A percentile compares a stretch with the other conserved stretches of the same genome.
These are phyloP conservation scores for Eupsittula cactorum DNA, from an alignment of 2,113 vertebrate species.

Conservation along the genomic window DNA sequence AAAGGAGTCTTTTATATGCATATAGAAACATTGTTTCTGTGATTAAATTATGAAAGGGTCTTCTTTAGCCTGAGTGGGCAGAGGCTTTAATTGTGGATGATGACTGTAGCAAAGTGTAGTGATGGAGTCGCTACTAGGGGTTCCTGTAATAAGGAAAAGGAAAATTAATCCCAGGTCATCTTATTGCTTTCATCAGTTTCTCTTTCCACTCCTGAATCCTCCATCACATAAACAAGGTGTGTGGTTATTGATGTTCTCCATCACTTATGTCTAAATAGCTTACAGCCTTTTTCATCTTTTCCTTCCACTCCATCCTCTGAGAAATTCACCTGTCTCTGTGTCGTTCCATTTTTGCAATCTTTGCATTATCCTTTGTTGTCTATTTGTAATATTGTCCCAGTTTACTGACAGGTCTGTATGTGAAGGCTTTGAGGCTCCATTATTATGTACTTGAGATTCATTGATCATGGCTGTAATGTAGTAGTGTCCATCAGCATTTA, in stretches of 20 bases:
- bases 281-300: slow-evolving; percentile 20
- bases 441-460: slow-evolving; percentile 15
- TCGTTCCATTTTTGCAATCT: slow-evolving; percentile 1
- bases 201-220: not conserved
- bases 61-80: not conserved
- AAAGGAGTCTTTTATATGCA: not conserved
- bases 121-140: not conserved
- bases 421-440: not conserved
- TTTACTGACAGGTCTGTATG: slow-evolving; percentile 18
- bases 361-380: not conserved
- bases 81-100: not conserved
- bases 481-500: slow-evolving; percentile 20
- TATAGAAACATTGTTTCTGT: not conserved
- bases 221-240: not conserved
- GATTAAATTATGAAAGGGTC: not conserved
- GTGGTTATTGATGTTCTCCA: not conserved
- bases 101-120: not conserved
- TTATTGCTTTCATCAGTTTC: not conserved
- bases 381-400: slow-evolving; percentile 33
- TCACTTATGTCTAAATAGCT: not conserved
- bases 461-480: not conserved
- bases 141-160: not conserved
- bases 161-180: not conserved
- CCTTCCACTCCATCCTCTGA: not conserved
- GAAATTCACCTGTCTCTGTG: not conserved